Conservation (phyloP, 2,888 invertebrate species). For the Clostera curtula region DNA sequence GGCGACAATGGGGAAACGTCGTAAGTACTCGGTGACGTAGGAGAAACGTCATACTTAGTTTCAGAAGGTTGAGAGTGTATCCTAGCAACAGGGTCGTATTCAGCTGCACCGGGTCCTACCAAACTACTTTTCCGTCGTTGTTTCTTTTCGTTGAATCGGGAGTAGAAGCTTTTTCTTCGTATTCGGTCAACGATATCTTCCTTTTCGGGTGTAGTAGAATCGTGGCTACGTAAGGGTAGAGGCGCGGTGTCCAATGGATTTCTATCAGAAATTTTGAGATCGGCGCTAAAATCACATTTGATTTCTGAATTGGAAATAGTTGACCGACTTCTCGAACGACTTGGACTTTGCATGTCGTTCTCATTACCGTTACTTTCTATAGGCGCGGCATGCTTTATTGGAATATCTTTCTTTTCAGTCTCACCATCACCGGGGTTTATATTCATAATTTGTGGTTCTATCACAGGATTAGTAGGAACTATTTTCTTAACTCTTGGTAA, state of each 20-base stretch:
- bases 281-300: constrained; percentile 52
- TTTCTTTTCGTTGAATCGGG: constrained; percentile 90
- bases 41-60: constrained; percentile 50
- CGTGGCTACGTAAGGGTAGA: constrained; percentile 58
- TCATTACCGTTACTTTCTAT: constrained; percentile 32
- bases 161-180: constrained; percentile 90
- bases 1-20: constrained; percentile 63
- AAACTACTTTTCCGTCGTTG: constrained; percentile 80
- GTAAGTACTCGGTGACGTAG: constrained; percentile 52
- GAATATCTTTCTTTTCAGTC: constrained; percentile 41
- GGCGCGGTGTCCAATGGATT: constrained; percentile 38
- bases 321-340: constrained; percentile 60
- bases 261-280: constrained; percentile 38
- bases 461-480: constrained; percentile 73
- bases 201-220: constrained; percentile 62
- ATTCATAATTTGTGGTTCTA: constrained; percentile 66
- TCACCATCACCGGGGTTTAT: constrained; percentile 47
- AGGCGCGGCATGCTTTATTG: constrained; percentile 40
- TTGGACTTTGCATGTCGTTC: constrained; percentile 38
- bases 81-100: constrained; percentile 69
- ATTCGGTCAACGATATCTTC: constrained; percentile 91
- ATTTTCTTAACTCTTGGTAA: constrained; percentile 75
- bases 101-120: constrained; percentile 76
- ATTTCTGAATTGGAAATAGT: constrained; percentile 66
- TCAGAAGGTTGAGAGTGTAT: constrained; percentile 55